Evolutionary conservation across 2,113 vertebrate species (phyloP).

Genomic region (Zootoca vivipara): DNA sequence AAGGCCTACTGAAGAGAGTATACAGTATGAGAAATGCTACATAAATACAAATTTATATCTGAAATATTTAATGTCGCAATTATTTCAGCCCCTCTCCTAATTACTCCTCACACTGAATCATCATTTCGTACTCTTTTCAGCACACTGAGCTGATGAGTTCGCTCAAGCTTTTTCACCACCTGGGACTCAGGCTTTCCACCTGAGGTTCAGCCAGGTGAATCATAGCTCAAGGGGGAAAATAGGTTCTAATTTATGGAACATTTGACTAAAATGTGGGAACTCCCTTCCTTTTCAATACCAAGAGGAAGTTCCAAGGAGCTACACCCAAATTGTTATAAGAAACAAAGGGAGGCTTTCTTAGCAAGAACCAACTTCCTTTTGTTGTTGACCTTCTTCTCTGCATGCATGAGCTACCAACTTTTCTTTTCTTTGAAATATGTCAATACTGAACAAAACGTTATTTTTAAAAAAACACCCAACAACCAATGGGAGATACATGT

Average conservation of each 20-base stretch:
- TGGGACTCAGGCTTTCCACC: slow-evolving; percentile 43
- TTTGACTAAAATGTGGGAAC: slow-evolving; percentile 53
- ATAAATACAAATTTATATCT: background rate
- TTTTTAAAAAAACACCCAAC: background rate
- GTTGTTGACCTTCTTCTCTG: background rate
- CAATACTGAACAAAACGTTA: background rate
- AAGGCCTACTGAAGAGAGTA: background rate
- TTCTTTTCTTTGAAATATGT: background rate
- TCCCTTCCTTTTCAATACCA: slow-evolving; percentile 32
- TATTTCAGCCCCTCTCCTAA: background rate
- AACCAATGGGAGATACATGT: background rate
- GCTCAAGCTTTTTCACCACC: slow-evolving; percentile 38
- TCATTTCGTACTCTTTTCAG: background rate
- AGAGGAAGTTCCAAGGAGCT: slow-evolving; percentile 54
- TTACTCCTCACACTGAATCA: background rate
- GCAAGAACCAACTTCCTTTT: slow-evolving; percentile 18
- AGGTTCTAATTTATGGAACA: slow-evolving; percentile 50
- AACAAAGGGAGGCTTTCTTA: slow-evolving; percentile 6
- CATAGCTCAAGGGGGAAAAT: slow-evolving; percentile 4
- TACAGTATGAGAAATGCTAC: background rate
- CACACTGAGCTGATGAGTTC: background rate
- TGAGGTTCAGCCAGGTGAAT: slow-evolving; percentile 55
- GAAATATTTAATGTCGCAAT: background rate
- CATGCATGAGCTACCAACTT: background rate
- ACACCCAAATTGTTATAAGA: slow-evolving; percentile 47